These are phyloP conservation scores for Prenolepis imparis DNA, from an alignment of 2,888 invertebrate genomes.

Conservation along the genomic window DNA sequence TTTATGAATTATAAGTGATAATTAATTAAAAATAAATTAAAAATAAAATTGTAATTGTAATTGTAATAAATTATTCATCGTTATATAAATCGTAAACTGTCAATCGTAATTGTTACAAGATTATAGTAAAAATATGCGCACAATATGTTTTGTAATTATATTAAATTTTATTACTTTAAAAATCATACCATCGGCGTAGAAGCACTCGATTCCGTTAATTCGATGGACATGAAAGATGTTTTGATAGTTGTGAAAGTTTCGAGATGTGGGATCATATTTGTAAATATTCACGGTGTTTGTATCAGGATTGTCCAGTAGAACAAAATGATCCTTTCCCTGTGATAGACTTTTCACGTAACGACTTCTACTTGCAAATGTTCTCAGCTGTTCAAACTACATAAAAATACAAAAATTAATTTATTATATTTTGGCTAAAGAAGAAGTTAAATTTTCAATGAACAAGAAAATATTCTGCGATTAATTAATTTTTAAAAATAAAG, in stretches of 20 bases:
- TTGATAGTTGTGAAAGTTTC: constrained; percentile 80
- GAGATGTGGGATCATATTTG: constrained; percentile 68
- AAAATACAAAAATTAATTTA: neutral
- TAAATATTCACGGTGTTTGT: constrained; percentile 78
- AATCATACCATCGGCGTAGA: constrained; percentile 78
- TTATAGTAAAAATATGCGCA: neutral
- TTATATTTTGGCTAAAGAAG: neutral
- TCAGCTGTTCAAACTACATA: constrained; percentile 73
- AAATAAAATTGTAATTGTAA: constrained; percentile 2
- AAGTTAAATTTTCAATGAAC: neutral
- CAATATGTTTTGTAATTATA: neutral
- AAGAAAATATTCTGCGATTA: no score
- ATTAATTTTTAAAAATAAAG: neutral
- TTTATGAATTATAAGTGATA: neutral
- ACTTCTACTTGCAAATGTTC: constrained; percentile 76
- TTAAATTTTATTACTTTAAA: constrained; percentile 4
- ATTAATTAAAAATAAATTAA: neutral
- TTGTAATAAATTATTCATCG: neutral
- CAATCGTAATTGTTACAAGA: neutral
- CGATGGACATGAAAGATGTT: constrained; percentile 76
- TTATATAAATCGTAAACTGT: neutral
- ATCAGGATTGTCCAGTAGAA: constrained; percentile 77
- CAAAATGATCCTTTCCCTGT: constrained; percentile 71
- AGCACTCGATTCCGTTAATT: constrained; percentile 74
- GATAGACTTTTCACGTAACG: constrained; percentile 75